Percentiles rank a stretch among this genome's conserved stretches.
These are phyloP conservation scores for Riparia riparia DNA, from an alignment of 2,113 vertebrate genomes.

Conservation along the genomic window DNA sequence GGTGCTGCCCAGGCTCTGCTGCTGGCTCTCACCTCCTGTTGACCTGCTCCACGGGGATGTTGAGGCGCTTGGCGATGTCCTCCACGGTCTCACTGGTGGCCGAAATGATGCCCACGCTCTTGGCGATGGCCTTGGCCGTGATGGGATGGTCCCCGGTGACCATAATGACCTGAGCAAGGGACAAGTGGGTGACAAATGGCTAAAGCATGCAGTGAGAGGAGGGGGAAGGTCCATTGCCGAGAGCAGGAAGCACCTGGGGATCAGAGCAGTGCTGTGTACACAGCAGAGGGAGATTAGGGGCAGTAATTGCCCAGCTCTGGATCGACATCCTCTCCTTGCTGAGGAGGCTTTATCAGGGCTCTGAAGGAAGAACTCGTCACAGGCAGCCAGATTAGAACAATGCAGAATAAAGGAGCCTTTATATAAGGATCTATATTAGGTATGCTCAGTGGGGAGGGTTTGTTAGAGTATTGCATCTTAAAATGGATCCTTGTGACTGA, in stretches of 20 bases:
- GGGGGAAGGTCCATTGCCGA: neutral
- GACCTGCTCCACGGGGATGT: conserved; percentile 77
- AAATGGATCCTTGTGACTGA: neutral
- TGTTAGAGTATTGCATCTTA: neutral
- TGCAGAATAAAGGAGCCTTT: conserved; percentile 11
- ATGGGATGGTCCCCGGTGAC: conserved; percentile 84
- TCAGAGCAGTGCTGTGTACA: neutral
- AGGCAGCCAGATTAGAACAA: neutral
- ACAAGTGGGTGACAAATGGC: neutral
- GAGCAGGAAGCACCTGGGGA: neutral
- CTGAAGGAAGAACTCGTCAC: neutral
- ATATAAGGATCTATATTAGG: neutral
- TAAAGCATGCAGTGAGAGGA: rapidly evolving
- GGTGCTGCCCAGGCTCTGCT: rapidly evolving
- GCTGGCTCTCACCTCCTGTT: conserved; percentile 69
- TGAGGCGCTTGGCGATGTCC: conserved; percentile 82
- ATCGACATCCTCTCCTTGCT: neutral
- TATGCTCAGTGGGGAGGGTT: neutral
- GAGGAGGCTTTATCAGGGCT: neutral
- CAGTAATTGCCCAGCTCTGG: neutral
- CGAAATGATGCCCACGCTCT: conserved; percentile 83
- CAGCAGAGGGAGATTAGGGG: neutral
- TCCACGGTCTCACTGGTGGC: conserved; percentile 82
- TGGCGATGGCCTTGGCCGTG: conserved; percentile 84
- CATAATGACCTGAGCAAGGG: conserved; percentile 80